Conservation (phyloP, 1,140 invertebrate species). For the Trachymyrmex cornetzi region DNA sequence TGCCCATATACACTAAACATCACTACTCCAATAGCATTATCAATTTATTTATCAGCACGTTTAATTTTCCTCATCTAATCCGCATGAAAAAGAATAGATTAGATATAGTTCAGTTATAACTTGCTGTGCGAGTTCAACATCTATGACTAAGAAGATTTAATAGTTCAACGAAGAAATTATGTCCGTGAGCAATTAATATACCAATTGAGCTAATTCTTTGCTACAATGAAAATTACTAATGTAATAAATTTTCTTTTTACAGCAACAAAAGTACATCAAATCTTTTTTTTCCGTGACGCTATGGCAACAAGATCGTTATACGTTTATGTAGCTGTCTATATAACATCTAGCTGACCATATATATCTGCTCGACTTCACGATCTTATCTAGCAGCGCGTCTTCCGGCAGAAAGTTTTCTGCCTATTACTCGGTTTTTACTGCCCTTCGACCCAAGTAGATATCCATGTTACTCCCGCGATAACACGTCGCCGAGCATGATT, state of each 20-base stretch:
- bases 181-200: too few species aligned
- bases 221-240: too few species aligned
- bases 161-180: too few species aligned
- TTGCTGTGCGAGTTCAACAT: too few species aligned
- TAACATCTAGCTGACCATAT: slow-evolving; percentile 23
- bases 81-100: background rate
- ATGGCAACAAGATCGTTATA: slow-evolving; percentile 21
- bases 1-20: background rate
- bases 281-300: background rate
- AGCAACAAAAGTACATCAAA: too few species aligned
- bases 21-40: slow-evolving; percentile 1
- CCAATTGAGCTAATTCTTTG: too few species aligned
- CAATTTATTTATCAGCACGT: slow-evolving; percentile 50
- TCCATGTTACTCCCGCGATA: slow-evolving; percentile 14
- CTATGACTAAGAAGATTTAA: too few species aligned
- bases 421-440: slow-evolving; percentile 62
- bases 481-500: slow-evolving; percentile 8
- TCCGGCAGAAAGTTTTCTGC: slow-evolving; percentile 59
- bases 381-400: slow-evolving; percentile 48
- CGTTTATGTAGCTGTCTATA: slow-evolving; percentile 40
- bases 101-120: too few species aligned
- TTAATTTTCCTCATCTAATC: background rate
- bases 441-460: slow-evolving; percentile 26
- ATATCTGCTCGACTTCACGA: slow-evolving; percentile 25
- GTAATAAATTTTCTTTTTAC: too few species aligned